Conservation (phyloP, 92 coral and sea anemone genomes). For the Chrysogorgia sp. region DNA sequence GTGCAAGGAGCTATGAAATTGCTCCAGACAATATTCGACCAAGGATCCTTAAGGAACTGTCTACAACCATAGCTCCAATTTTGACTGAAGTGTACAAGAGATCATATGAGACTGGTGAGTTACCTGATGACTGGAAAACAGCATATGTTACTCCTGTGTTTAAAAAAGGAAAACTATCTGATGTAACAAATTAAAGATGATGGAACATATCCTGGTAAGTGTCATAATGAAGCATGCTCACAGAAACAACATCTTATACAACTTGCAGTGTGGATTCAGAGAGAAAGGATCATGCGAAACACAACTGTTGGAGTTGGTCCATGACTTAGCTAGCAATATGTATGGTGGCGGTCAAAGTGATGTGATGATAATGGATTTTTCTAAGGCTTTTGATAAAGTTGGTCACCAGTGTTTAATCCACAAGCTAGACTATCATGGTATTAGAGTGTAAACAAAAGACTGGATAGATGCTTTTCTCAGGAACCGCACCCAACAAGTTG, state of each 20-base stretch:
- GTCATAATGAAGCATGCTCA: constrained; percentile 62
- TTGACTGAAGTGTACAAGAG: neutral
- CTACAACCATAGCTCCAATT: constrained; percentile 18
- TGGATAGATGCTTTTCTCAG: constrained; percentile 10
- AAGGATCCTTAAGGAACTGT: constrained; percentile 31
- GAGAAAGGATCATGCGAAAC: constrained; percentile 54
- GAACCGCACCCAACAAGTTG: neutral
- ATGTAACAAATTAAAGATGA: constrained; percentile 22
- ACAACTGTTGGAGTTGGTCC: constrained; percentile 44
- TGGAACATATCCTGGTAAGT: constrained; percentile 52
- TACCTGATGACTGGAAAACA: neutral
- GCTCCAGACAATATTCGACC: constrained; percentile 39
- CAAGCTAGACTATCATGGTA: constrained; percentile 15
- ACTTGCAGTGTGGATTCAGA: constrained; percentile 59
- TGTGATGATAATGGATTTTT: constrained; percentile 42
- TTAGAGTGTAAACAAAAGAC: neutral
- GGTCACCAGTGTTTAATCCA: constrained; percentile 14
- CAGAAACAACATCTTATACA: constrained; percentile 35
- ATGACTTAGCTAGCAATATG: no score
- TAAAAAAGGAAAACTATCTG: constrained; percentile 39
- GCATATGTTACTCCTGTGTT: constrained; percentile 16
- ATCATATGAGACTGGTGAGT: neutral
- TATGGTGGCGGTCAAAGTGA: constrained; percentile 16
- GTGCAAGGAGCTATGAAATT: constrained; percentile 23
- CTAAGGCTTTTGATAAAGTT: constrained; percentile 35